Evolutionary conservation across 2,888 invertebrate species (phyloP).

Genomic region (Colostygia pectinataria): DNA sequence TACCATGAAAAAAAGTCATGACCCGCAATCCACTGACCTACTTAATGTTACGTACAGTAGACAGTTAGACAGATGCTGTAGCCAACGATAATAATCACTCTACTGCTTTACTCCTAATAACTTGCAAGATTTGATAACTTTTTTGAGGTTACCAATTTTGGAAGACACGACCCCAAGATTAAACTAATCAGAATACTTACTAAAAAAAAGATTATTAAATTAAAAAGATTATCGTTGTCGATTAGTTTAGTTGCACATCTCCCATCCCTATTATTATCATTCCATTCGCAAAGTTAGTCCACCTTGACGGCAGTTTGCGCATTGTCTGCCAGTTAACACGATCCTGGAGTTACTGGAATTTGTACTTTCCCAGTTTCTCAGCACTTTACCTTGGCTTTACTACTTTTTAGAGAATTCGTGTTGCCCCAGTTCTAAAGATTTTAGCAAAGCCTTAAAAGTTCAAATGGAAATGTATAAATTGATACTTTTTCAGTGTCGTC

Average conservation of each 20-base stretch:
- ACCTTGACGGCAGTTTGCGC: slow-evolving; percentile 69
- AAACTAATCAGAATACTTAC: too few species aligned
- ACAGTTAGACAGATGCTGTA: too few species aligned
- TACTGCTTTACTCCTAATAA: too few species aligned
- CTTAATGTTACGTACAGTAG: too few species aligned
- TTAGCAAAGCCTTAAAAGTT: slow-evolving; percentile 12
- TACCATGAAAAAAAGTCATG: too few species aligned
- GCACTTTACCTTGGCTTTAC: slow-evolving; percentile 36
- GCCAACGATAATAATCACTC: too few species aligned
- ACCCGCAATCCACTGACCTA: too few species aligned
- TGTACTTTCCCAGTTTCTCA: slow-evolving; percentile 19
- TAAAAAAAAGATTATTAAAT: too few species aligned
- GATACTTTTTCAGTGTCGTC: too few species aligned
- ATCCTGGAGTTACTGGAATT: slow-evolving; percentile 17
- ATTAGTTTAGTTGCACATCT: slow-evolving; percentile 9
- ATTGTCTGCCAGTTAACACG: slow-evolving; percentile 44
- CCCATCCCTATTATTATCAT: slow-evolving; percentile 49
- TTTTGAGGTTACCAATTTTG: too few species aligned
- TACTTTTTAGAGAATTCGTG: slow-evolving; percentile 26
- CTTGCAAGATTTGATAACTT: too few species aligned
- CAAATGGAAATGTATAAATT: not conserved
- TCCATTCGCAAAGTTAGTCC: slow-evolving; percentile 57
- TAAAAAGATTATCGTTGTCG: slow-evolving; percentile 33
- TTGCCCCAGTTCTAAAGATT: slow-evolving; percentile 23
- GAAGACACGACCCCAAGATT: too few species aligned